Conservation (phyloP, 1,140 invertebrate species). For the Drosophila rhopaloa region DNA sequence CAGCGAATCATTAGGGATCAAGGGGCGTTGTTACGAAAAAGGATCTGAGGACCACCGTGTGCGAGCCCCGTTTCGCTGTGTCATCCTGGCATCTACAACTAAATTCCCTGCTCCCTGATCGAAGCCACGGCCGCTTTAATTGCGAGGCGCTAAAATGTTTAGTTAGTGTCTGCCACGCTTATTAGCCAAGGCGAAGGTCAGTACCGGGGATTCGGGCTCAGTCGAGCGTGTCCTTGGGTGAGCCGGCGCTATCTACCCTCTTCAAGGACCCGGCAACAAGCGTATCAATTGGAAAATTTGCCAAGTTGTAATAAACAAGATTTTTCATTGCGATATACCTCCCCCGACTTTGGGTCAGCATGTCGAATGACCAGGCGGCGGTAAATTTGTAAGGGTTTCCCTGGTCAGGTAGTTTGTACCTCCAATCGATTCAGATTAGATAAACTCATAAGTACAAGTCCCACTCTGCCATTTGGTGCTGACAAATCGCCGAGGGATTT, state of each 20-base stretch:
- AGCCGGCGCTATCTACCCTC: constrained; percentile 40
- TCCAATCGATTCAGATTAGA: constrained; percentile 69
- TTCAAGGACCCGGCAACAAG: constrained; percentile 18
- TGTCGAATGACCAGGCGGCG: constrained; percentile 63
- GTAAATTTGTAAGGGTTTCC: constrained; percentile 50
- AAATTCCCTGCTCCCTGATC: constrained; percentile 46
- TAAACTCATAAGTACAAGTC: constrained; percentile 17
- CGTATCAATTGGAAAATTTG: constrained; percentile 79
- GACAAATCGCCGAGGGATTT: constrained; percentile 70
- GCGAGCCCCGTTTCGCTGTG: constrained; percentile 35
- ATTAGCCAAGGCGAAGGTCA: constrained; percentile 50
- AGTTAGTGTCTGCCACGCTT: constrained; percentile 72
- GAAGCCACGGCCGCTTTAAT: constrained; percentile 40
- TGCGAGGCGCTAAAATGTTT: constrained; percentile 69
- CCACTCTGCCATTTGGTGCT: constrained; percentile 54
- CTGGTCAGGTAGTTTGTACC: constrained; percentile 28
- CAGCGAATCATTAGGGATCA: constrained; percentile 65
- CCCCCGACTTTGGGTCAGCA: constrained; percentile 35
- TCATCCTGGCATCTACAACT: constrained; percentile 65
- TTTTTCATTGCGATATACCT: constrained; percentile 71
- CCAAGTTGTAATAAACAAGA: constrained; percentile 83
- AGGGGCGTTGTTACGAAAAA: constrained; percentile 30
- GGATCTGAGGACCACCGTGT: constrained; percentile 53
- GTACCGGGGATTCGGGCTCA: not conserved
- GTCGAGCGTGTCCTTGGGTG: constrained; percentile 62